Percentiles rank a stretch among this genome's conserved stretches.
Evolutionary conservation across 2,797 vertebrate genomes (phyloP).

Genomic region (Lagorchestes hirsutus): DNA sequence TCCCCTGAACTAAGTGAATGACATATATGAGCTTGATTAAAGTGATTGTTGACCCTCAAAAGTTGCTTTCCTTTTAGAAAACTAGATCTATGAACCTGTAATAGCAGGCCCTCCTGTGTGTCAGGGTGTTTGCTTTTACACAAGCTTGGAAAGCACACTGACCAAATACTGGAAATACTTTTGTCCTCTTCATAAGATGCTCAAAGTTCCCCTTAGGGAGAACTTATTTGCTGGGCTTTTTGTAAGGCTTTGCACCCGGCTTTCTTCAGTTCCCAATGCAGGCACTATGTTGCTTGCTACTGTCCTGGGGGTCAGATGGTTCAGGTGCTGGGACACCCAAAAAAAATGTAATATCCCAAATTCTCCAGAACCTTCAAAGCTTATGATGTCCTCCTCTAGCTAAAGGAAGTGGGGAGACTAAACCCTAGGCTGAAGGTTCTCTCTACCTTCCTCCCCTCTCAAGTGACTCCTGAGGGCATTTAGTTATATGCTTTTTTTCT

Average conservation of each 20-base stretch:
- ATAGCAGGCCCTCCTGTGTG: too few species aligned
- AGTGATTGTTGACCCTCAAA: too few species aligned
- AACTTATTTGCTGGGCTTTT: neutral
- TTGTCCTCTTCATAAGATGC: neutral
- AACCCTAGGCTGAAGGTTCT: neutral
- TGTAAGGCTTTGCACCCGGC: neutral
- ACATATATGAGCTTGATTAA: too few species aligned
- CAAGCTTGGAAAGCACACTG: neutral
- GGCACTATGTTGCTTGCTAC: neutral
- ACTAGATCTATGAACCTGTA: too few species aligned
- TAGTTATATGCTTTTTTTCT: neutral
- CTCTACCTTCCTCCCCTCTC: neutral
- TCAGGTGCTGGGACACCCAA: neutral
- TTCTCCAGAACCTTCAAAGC: neutral
- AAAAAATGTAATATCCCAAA: neutral
- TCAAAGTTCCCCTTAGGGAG: neutral
- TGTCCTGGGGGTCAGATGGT: neutral
- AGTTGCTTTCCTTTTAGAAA: too few species aligned
- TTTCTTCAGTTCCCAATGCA: neutral
- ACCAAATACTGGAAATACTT: neutral
- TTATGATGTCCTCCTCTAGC: neutral
- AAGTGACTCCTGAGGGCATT: neutral
- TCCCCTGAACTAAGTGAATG: too few species aligned
- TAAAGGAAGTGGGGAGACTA: neutral
- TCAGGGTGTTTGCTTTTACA: too few species aligned